Base-by-base conservation (phyloP, 2,797 vertebrate species). In the Triplophysa yarkandensis region DNA sequence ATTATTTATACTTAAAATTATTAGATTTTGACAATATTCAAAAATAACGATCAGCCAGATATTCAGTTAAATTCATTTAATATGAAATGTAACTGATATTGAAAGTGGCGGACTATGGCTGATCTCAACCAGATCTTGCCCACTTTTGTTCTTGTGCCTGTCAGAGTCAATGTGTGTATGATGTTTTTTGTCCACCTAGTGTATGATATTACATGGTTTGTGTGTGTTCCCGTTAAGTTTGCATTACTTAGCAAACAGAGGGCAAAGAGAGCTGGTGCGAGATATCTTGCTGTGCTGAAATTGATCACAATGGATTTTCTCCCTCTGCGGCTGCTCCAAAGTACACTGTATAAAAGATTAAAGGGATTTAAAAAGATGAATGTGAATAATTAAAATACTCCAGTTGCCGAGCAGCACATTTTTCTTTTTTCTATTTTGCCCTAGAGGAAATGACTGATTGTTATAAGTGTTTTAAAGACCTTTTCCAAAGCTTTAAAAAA, bases 361-460 rank as follows among this genome's bases (percentile, higher is more conserved):
- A 92, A 87, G 6, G 78, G 71, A 83, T 84, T 91, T 88, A 88
- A 89, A 87, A 89, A 86, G 88, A 89, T 71, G 63, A 90, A 91
- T 86, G 86, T 86, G 77, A 86, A 86, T 83, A 87, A 91, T 89
- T 87, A 58, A 58, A 46, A 57, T 41, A 19, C 14, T 44, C 64
- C 66, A 50, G 65, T 57, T 57, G 16, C 61, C n/a, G 7, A 57
- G 16, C 19, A 74, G 50, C 39, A 36, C 11, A 25, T 66, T 66
- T 55, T 8, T n/a, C 54, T 16, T 17, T 46, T 5, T 13, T 1
- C 1, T 55, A 19, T 14, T 74, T 14, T 66, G 39, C 14, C 62
- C 27, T 17, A 57, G 39, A 65, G 48, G 21, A 43, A 36, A 9
- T 11, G 10, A 52, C 50, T 50, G 46, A 21, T 50, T 25, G 50